A percentile compares a stretch with the other conserved stretches of the same genome.
These are phyloP conservation scores for Acanthococcus lagerstroemiae DNA, from an alignment of 2,888 invertebrate species.

Conservation along the genomic window DNA sequence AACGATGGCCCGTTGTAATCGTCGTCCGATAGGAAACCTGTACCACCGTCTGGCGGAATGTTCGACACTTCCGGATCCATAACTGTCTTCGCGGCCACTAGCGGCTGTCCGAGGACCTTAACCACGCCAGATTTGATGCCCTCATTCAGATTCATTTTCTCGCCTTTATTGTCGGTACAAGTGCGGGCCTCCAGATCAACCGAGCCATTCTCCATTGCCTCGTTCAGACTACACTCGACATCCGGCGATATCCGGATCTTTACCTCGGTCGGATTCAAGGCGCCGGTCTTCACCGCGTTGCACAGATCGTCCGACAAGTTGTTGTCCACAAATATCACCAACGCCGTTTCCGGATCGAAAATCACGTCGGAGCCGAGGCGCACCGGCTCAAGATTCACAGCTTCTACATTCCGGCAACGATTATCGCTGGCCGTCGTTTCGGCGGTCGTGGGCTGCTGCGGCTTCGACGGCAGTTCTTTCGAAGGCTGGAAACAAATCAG, in stretches of 20 bases:
- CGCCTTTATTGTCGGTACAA: conserved; percentile 56
- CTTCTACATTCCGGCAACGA: background rate
- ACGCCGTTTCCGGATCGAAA: conserved; percentile 65
- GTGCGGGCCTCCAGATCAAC: conserved; percentile 61
- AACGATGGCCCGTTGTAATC: conserved; percentile 42
- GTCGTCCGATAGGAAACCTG: conserved; percentile 1
- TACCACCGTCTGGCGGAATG: background rate
- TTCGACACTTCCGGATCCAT: background rate
- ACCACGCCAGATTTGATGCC: conserved; percentile 70
- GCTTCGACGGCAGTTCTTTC: conserved; percentile 41
- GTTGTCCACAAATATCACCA: conserved; percentile 61
- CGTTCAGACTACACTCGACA: conserved; percentile 54
- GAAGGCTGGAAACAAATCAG: conserved; percentile 51
- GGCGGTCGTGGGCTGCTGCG: no score
- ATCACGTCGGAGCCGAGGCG: conserved; percentile 63
- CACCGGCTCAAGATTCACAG: conserved; percentile 49
- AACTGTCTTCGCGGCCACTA: conserved; percentile 9
- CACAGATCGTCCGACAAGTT: conserved; percentile 61
- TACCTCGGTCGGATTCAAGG: conserved; percentile 57
- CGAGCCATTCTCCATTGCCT: conserved; percentile 66
- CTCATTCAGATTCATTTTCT: conserved; percentile 57
- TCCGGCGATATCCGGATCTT: conserved; percentile 64
- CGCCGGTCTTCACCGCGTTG: conserved; percentile 64
- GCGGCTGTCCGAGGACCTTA: conserved; percentile 44
- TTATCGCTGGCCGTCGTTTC: background rate